Evolutionary conservation across 2,888 invertebrate genomes (phyloP).

Genomic region (Yponomeuta evonymella): DNA sequence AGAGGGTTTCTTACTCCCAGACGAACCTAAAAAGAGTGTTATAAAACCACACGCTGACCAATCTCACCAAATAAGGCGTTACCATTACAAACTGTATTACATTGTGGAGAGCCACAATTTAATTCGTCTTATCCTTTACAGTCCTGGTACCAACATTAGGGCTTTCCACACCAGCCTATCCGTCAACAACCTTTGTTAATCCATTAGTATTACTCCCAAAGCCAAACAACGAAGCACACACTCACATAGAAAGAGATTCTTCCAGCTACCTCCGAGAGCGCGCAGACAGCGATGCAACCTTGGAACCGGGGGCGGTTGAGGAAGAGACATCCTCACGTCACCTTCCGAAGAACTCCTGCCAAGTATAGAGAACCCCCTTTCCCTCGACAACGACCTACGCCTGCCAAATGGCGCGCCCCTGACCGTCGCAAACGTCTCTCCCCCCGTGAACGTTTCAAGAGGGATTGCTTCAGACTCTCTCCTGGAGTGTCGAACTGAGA

Average conservation of each 20-base stretch:
- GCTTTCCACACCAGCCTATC: no score
- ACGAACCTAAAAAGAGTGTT: no score
- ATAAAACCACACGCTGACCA: no score
- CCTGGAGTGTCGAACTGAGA: constrained; percentile 54
- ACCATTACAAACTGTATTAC: no score
- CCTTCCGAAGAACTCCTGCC: constrained; percentile 84
- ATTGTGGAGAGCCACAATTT: no score
- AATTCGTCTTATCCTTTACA: no score
- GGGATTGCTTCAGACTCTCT: constrained; percentile 60
- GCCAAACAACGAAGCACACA: constrained; percentile 31
- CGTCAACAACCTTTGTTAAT: no score
- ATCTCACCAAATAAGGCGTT: no score
- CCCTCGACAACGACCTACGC: constrained; percentile 65
- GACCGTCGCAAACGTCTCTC: constrained; percentile 46
- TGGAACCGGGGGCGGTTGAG: constrained; percentile 60
- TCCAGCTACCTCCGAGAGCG: constrained; percentile 87
- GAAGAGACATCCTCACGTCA: constrained; percentile 71
- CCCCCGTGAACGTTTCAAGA: constrained; percentile 52
- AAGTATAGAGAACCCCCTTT: constrained; percentile 70
- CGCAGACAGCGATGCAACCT: constrained; percentile 82
- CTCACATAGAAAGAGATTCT: constrained; percentile 87
- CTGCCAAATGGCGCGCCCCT: constrained; percentile 64
- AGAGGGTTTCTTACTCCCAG: no score
- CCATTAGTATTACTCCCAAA: constrained; percentile 22
- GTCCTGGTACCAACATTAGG: no score